Evolutionary conservation across 2,113 vertebrate genomes (phyloP), one percentile per base, ranked within the genome.

Genomic region (Nothoprocta pentlandii): DNA sequence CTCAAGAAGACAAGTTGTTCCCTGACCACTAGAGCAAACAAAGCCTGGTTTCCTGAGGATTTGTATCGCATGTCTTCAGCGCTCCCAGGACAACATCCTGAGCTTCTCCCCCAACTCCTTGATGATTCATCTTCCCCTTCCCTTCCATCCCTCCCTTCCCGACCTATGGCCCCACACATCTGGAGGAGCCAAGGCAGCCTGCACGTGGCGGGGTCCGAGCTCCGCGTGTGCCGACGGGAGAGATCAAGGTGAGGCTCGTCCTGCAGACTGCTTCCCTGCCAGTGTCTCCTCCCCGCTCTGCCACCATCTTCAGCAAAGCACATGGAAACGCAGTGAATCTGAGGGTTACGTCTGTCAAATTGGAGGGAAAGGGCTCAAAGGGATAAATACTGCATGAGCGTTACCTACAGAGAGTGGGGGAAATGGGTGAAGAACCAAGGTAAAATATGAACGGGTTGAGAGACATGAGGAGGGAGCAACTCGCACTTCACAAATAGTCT

Each of bases 111-210:
- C 89, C 94, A 92, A 92, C 92, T 84, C 91, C 92, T 95, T 87
- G 84, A 92, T 96, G 95, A 96, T 96, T 96, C 96, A 96, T 92
- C 95, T 96, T 96, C 95, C 95, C 96, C 58, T 96, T 96, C 91
- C 96, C 94, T 92, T 77, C 0, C 0, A 96, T 96, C 93, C 94
- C 92, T 96, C 96, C 95, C 83, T 90, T 93, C 70, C 84, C 70
- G 91, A 96, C 95, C 95, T 96, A 94, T 93, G 94, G 89, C 96
- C 95, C 77, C 30, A 68, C 86, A 93, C 96, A 96, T 96, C 96
- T 96, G 96, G 96, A 96, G 83, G 84, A 92, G 96, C 22, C 1
- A 90, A 93, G 74, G 84, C 94, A 90, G 92, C 69, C 92, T 93
- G 91, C 6, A 42, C 95, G 94, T 90, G 89, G 92, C 74, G 89